Percentiles rank a stretch among this genome's conserved stretches.
Conservation (phyloP, 2,888 invertebrate species). For the Pelosia muscerda region DNA sequence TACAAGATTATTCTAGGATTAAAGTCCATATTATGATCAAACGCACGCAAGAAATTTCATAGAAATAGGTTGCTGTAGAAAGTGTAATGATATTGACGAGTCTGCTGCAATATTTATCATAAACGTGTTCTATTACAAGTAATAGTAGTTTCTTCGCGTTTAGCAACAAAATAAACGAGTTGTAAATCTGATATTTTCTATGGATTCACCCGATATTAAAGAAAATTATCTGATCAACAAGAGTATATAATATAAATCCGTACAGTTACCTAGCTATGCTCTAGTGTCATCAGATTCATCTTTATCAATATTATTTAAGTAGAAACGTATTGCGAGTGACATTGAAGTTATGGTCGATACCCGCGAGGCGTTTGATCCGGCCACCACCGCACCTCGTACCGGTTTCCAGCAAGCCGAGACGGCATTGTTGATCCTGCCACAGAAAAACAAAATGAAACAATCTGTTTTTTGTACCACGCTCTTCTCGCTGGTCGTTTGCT, state of each 20-base stretch:
- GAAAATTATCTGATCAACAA: neutral
- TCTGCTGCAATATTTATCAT: neutral
- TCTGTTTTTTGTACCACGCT: conserved; percentile 68
- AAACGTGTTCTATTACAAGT: neutral
- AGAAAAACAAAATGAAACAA: conserved; percentile 82
- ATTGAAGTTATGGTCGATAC: conserved; percentile 73
- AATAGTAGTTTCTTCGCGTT: neutral
- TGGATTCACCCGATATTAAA: neutral
- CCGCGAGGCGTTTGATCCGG: conserved; percentile 71
- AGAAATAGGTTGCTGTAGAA: neutral
- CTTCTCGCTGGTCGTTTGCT: conserved; percentile 53
- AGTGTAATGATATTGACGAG: neutral
- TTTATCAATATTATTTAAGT: conserved; percentile 41
- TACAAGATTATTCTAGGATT: neutral
- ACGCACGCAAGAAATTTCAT: neutral
- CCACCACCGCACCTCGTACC: conserved; percentile 74
- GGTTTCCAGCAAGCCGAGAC: conserved; percentile 77
- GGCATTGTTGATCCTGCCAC: conserved; percentile 81
- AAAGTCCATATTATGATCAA: neutral
- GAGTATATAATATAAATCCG: neutral
- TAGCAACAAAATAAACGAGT: neutral
- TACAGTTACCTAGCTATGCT: neutral
- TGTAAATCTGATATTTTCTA: neutral
- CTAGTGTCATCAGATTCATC: conserved; percentile 10
- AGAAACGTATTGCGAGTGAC: conserved; percentile 56